Evolutionary conservation across 1,140 invertebrate species (phyloP).

Genomic region (Wasmannia auropunctata): DNA sequence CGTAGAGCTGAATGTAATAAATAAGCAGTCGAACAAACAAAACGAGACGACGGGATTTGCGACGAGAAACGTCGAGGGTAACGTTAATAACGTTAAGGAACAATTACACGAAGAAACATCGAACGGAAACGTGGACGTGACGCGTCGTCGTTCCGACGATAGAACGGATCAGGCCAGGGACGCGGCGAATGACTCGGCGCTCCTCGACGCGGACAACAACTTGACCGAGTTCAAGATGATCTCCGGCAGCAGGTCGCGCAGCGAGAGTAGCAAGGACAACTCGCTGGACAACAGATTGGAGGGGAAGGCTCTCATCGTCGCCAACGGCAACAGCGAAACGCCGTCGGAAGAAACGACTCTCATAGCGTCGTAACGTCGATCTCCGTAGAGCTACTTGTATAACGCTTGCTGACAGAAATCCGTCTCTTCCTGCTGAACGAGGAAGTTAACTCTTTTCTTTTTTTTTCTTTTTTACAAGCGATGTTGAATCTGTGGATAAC

Average conservation of each 20-base stretch:
- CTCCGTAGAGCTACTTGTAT: constrained; percentile 11
- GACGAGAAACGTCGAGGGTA: neutral
- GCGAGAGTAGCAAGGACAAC: constrained; percentile 77
- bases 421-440: neutral
- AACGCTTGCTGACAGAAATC: constrained; percentile 34
- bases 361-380: constrained; percentile 75
- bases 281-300: constrained; percentile 78
- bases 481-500: neutral
- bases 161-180: constrained; percentile 17
- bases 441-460: too few species aligned
- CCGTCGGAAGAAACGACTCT: constrained; percentile 80
- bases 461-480: constrained; percentile 24
- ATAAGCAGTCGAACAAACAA: neutral
- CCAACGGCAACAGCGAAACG: constrained; percentile 67
- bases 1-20: constrained; percentile 63
- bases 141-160: neutral
- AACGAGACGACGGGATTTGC: neutral
- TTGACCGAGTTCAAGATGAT: constrained; percentile 80
- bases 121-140: constrained; percentile 42
- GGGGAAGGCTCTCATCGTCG: constrained; percentile 67
- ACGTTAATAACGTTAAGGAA: neutral
- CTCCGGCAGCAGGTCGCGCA: constrained; percentile 68
- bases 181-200: constrained; percentile 28
- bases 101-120: constrained; percentile 9
- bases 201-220: constrained; percentile 72